These are phyloP conservation scores for Nyctibius grandis DNA, from an alignment of 2,797 vertebrate species.

Conservation along the genomic window DNA sequence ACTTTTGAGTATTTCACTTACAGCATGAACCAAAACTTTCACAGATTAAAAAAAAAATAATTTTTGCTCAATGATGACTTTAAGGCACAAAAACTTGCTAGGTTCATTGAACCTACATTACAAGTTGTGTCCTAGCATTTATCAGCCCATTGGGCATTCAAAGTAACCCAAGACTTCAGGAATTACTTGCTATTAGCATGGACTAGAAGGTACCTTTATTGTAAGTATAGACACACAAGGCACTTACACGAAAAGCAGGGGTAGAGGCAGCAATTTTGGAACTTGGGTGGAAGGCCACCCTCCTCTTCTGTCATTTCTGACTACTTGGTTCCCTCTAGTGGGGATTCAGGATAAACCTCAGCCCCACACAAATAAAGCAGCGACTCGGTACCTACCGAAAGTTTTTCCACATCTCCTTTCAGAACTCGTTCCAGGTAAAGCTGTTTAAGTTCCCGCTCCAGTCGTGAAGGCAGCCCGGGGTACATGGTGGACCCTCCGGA, in stretches of 20 bases:
- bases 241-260: neutral
- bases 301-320: neutral
- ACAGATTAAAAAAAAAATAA: neutral
- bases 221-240: accelerated
- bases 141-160: neutral
- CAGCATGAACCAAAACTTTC: neutral
- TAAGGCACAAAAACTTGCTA: neutral
- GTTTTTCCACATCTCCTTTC: constrained; percentile 97
- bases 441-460: constrained; percentile 97
- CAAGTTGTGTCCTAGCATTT: neutral
- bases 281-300: neutral
- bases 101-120: neutral
- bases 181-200: neutral
- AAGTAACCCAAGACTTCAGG: neutral
- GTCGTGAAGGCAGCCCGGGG: constrained; percentile 92
- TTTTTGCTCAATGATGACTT: neutral
- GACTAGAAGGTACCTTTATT: neutral
- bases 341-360: neutral
- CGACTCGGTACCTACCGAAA: constrained; percentile 83
- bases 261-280: neutral
- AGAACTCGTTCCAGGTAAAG: constrained; percentile 97
- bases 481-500: constrained; percentile 99
- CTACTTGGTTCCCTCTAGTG: constrained; percentile 72
- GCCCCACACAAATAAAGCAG: neutral
- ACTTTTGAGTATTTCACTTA: neutral